Evolutionary conservation across 2,797 vertebrate genomes (phyloP), one percentile per base, ranked within the genome.

Genomic region (Pagetopsis macropterus): DNA sequence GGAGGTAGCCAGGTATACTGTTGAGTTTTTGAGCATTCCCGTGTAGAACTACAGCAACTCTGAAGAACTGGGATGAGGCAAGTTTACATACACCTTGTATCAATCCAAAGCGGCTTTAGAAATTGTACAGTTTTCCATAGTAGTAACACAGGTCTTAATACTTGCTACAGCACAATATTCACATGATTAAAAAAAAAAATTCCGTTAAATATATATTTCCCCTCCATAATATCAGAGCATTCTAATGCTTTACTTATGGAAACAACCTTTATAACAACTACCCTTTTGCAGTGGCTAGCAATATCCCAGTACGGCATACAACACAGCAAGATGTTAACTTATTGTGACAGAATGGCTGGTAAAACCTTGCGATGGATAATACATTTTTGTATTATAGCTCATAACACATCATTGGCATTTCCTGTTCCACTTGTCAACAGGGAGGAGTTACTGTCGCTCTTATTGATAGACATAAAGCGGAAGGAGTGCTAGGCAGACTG

Each of bases 401-500:
- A 37, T 37, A 2, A 15, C 7, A 16, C 33, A 2, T 63, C 37
- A 12, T 12, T 9, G 41, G 6, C 4, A 40, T 49, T 73, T 37
- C 60, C 56, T 64, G 37, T 59, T 52, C 14, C 44, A 37, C 48
- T 13, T 33, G 48, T 69, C 63, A 69, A 14, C 9, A 37, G 0
- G 70, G 75, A 16, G 44, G 72, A 16, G 64, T 65, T 52, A 63
- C 4, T 50, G 51, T 17, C 9, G 46, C 21, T 67, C 17, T 60
- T 46, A 31, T 45, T 3, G 1, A 44, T 23, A 19, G 17, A 46
- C 0, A 0, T 9, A 9, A 3, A 16, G 59, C 51, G n/a, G 60
- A 69, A 78, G 81, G 83, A 75, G 76, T 54, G 37, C 10, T 41
- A 9, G 43, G 62, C 27, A 21, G 64, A 12, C 14, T 46, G 45